A percentile compares a stretch with the other conserved stretches of the same genome.
Conservation (phyloP, 1,140 invertebrate genomes). For the Oppia nitens region DNA sequence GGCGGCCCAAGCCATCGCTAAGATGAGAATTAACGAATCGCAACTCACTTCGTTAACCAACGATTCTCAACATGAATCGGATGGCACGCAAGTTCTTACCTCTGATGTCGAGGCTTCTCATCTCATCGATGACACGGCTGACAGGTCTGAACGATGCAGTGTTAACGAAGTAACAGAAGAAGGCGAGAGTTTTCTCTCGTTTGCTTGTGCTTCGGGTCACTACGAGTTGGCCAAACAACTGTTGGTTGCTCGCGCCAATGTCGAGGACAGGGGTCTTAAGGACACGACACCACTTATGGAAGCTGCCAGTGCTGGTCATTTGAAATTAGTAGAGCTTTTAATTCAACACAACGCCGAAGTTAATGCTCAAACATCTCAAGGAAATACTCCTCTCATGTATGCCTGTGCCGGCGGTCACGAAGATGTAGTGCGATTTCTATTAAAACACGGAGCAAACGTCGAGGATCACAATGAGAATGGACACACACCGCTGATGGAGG, state of each 20-base stretch:
- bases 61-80: constrained; percentile 16
- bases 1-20: constrained; percentile 78
- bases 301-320: constrained; percentile 79
- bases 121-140: constrained; percentile 72
- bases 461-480: constrained; percentile 98
- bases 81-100: constrained; percentile 14
- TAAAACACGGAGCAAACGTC: constrained; percentile 81
- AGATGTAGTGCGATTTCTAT: constrained; percentile 65
- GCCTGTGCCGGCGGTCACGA: constrained; percentile 90
- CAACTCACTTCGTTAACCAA: constrained; percentile 24
- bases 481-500: constrained; percentile 97
- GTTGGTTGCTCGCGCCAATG: constrained; percentile 89
- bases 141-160: too few relatives aligned
- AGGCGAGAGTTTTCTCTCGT: constrained; percentile 63
- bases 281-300: constrained; percentile 96
- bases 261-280: constrained; percentile 83
- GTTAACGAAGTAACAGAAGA: constrained; percentile 84
- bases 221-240: constrained; percentile 85
- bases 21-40: constrained; percentile 70
- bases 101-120: constrained; percentile 66
- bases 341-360: constrained; percentile 83
- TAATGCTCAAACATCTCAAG: constrained; percentile 85
- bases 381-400: constrained; percentile 96
- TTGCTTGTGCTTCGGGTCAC: constrained; percentile 82
- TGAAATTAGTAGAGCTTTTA: constrained; percentile 79